phyloP scores from a whole-genome alignment of 2,888 invertebrate species.

The Cantharis nigra region DNA sequence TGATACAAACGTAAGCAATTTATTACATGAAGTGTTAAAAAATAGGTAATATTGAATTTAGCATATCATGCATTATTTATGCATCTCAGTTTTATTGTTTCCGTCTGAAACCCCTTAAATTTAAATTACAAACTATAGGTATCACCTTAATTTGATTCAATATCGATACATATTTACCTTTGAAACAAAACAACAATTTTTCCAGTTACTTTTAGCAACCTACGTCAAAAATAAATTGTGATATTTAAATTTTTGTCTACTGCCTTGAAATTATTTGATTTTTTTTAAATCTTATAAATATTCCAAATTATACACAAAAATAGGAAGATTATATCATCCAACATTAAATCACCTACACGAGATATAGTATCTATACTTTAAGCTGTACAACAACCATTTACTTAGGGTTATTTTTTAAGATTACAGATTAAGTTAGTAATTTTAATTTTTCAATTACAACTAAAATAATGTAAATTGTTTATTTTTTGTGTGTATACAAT shows the following conservation, averaged over 20 bases:
- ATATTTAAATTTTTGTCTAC: not conserved
- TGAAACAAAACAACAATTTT: not conserved
- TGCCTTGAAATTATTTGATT: not conserved
- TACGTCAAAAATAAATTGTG: not conserved
- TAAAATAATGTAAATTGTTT: not conserved
- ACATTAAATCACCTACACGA: too few relatives aligned
- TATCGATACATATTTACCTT: not conserved
- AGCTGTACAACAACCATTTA: not conserved
- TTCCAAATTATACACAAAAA: not conserved
- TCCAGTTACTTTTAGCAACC: not conserved
- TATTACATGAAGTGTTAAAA: conserved; percentile 28
- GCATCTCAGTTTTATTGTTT: conserved; percentile 29
- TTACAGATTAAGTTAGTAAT: not conserved
- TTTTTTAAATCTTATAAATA: not conserved
- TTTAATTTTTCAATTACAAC: not conserved
- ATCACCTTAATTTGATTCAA: not conserved
- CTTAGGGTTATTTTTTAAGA: not conserved
- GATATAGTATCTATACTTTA: too few relatives aligned
- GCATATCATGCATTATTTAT: conserved; percentile 36
- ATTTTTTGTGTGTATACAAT: conserved; percentile 32
- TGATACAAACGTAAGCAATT: conserved; percentile 11
- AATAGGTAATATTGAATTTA: conserved; percentile 31
- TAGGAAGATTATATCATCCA: not conserved
- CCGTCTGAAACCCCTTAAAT: conserved; percentile 27
- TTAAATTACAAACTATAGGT: conserved; percentile 33